Conservation (phyloP, 2,888 invertebrate genomes). For the Crossocerus cetratus region DNA sequence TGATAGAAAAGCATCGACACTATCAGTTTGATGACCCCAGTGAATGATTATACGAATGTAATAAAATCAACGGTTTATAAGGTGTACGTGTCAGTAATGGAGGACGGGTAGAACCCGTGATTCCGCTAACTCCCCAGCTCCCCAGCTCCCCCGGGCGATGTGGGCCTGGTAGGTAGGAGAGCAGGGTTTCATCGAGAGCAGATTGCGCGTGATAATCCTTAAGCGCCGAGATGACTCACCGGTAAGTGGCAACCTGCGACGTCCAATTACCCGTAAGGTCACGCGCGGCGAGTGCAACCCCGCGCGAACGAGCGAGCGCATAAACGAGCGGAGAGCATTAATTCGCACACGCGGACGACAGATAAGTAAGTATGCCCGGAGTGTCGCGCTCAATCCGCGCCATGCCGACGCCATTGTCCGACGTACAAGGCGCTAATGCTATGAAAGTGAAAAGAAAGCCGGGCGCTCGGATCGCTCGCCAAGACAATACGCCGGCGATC, state of each 20-base stretch:
- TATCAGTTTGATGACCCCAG: too few species aligned
- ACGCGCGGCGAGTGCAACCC: constrained; percentile 46
- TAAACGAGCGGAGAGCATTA: constrained; percentile 46
- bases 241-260: constrained; percentile 56
- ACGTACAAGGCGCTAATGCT: constrained; percentile 46
- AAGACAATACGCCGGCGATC: constrained; percentile 36
- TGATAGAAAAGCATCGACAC: too few species aligned
- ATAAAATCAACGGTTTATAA: too few species aligned
- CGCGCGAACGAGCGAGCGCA: constrained; percentile 26
- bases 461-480: constrained; percentile 19
- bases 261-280: constrained; percentile 62
- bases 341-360: constrained; percentile 42
- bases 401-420: constrained; percentile 54
- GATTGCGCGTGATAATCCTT: constrained; percentile 57
- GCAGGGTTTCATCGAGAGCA: constrained; percentile 50
- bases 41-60: too few species aligned
- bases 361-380: not conserved
- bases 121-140: constrained; percentile 9
- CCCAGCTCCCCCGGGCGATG: constrained; percentile 7
- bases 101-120: constrained; percentile 18
- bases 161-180: constrained; percentile 29
- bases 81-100: not conserved
- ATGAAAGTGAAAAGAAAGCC: constrained; percentile 42
- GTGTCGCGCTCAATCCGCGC: constrained; percentile 46
- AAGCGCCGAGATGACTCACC: constrained; percentile 55